Conservation (phyloP, 2,797 vertebrate genomes). For the Phyllotis vaccarum region DNA sequence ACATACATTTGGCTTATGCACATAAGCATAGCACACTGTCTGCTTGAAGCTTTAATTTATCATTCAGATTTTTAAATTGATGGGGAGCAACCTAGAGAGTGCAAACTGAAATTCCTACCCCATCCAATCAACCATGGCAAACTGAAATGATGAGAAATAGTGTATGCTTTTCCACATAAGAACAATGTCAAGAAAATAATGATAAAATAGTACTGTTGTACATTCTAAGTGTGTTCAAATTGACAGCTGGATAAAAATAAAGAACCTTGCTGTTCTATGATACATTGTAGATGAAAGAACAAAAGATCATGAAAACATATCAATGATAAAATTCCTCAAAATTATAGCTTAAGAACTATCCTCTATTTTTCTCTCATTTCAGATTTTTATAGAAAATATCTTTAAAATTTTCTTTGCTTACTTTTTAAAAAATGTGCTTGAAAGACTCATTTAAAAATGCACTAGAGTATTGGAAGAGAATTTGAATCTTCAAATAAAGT, state of each 20-base stretch:
- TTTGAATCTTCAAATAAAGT: not conserved
- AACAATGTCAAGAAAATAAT: not conserved
- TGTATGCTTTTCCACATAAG: not conserved
- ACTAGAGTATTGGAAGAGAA: not conserved
- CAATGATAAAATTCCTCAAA: not conserved
- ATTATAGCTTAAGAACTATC: not conserved
- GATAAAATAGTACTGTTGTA: not conserved
- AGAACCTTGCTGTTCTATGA: not conserved
- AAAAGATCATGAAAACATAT: not conserved
- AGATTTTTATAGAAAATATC: not conserved
- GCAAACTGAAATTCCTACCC: not conserved
- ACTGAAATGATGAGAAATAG: not conserved
- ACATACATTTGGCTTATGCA: too few species aligned
- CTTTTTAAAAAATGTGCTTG: not conserved
- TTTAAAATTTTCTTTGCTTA: not conserved
- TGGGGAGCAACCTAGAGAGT: not conserved
- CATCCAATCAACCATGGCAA: not conserved
- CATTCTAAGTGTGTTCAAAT: not conserved
- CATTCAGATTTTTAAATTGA: not conserved
- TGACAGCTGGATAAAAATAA: not conserved
- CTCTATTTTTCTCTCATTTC: not conserved
- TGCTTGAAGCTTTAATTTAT: not conserved
- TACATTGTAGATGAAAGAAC: not conserved
- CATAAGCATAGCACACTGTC: not conserved
- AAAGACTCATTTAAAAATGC: not conserved